Evolutionary conservation across 2,888 invertebrate species (phyloP).

Genomic region (Micropterix aruncella): DNA sequence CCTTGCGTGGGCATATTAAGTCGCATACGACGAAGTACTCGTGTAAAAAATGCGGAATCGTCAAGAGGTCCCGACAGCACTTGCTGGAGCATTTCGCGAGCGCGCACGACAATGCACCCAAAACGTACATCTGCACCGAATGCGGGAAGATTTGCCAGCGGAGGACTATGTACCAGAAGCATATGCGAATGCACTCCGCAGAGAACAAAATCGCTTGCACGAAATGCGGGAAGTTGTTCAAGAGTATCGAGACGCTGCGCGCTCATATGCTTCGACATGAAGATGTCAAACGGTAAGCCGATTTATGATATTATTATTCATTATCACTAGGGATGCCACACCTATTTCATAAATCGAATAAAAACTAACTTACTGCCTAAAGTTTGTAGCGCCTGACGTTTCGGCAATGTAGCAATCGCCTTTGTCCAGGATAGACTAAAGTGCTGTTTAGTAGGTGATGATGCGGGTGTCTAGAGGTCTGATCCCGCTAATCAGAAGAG

Average conservation of each 20-base stretch:
- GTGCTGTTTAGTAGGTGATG: too few relatives aligned
- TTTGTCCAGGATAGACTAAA: too few relatives aligned
- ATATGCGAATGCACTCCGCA: conserved; percentile 21
- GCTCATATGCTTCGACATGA: conserved; percentile 20
- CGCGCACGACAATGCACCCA: conserved; percentile 20
- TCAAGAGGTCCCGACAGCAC: conserved; percentile 27
- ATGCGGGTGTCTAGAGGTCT: too few relatives aligned
- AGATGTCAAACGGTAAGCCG: too few relatives aligned
- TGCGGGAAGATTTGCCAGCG: conserved; percentile 23
- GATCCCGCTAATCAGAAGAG: too few relatives aligned
- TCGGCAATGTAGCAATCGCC: too few relatives aligned
- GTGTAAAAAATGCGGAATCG: conserved; percentile 26
- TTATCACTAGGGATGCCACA: too few relatives aligned
- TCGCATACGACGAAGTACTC: conserved; percentile 35
- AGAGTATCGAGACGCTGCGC: conserved; percentile 24
- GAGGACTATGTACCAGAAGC: conserved; percentile 32
- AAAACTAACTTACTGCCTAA: too few relatives aligned
- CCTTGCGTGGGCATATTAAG: conserved; percentile 30
- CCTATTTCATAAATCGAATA: too few relatives aligned
- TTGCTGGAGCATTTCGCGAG: conserved; percentile 27
- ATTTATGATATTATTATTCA: too few relatives aligned
- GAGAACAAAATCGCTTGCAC: conserved; percentile 23
- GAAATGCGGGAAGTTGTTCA: conserved; percentile 27
- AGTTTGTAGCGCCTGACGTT: too few relatives aligned
- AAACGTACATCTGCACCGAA: conserved; percentile 21